Conservation (phyloP, 2,797 vertebrate genomes). For the Oceanodroma leucorhoa region DNA sequence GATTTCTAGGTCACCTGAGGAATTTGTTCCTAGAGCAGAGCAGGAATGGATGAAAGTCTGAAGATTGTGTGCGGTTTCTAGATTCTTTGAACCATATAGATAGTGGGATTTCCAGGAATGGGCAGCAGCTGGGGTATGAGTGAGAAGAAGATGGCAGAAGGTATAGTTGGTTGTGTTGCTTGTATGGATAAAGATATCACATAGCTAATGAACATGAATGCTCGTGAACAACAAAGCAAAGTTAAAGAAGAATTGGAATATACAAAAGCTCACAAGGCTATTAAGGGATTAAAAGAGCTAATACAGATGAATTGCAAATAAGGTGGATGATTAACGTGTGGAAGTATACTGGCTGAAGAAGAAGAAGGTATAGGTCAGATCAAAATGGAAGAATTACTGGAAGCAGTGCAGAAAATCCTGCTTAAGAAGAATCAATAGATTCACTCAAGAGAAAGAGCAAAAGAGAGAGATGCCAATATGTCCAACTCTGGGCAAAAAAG, state of each 20-base stretch:
- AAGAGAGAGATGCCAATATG: not conserved
- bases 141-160: not conserved
- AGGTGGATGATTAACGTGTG: not conserved
- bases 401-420: not conserved
- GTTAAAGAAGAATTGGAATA: not conserved
- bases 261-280: not conserved
- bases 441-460: not conserved
- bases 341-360: not conserved
- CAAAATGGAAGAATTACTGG: not conserved
- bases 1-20: not conserved
- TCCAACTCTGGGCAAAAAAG: not conserved
- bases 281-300: not conserved
- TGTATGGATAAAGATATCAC: not conserved
- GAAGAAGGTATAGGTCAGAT: not conserved
- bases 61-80: not conserved
- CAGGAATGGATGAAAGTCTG: not conserved
- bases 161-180: not conserved
- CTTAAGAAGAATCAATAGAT: not conserved
- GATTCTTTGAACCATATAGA: not conserved
- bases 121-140: not conserved
- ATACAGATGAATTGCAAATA: not conserved
- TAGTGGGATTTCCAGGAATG: not conserved
- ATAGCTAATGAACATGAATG: not conserved
- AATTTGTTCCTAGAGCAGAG: not conserved
- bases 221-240: not conserved